phyloP scores from a whole-genome alignment of 92 coral and sea anemone genomes.

The Epizoanthus ramosus region DNA sequence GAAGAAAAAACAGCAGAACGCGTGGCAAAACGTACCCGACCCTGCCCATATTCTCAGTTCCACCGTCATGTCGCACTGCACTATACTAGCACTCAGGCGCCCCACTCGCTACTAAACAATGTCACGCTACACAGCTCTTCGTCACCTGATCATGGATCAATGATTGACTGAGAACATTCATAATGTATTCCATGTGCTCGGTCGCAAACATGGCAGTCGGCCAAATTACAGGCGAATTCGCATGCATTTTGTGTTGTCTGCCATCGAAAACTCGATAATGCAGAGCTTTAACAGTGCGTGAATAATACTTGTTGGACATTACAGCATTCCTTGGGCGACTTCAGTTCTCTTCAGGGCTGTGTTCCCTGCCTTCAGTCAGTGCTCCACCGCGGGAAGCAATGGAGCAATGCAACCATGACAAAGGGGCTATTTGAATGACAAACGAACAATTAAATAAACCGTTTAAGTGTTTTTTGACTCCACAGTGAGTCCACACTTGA shows the following conservation, averaged over 20 bases:
- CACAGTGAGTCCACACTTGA: constrained; percentile 72
- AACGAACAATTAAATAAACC: constrained; percentile 96
- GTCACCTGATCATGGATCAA: constrained; percentile 30
- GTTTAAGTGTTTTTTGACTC: constrained; percentile 87
- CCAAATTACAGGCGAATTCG: constrained; percentile 60
- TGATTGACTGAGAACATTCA: constrained; percentile 37
- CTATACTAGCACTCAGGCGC: constrained; percentile 34
- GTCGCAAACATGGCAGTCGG: constrained; percentile 68
- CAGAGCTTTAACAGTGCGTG: constrained; percentile 3
- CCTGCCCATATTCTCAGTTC: neutral
- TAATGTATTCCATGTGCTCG: constrained; percentile 95
- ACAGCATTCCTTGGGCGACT: constrained; percentile 2
- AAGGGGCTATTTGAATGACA: constrained; percentile 87
- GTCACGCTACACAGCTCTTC: constrained; percentile 61
- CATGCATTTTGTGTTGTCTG: constrained; percentile 34
- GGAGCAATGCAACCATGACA: constrained; percentile 52
- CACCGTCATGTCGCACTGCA: neutral
- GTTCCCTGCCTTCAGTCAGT: constrained; percentile 13
- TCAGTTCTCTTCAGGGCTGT: constrained; percentile 18
- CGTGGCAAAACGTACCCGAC: neutral
- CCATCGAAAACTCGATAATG: neutral
- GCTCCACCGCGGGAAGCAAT: constrained; percentile 50
- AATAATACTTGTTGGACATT: neutral
- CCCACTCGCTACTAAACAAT: constrained; percentile 39
- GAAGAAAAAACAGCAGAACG: neutral